A percentile compares a stretch with the other conserved stretches of the same genome.
Conservation (phyloP, 2,797 vertebrate genomes). For the Brotula barbata region DNA sequence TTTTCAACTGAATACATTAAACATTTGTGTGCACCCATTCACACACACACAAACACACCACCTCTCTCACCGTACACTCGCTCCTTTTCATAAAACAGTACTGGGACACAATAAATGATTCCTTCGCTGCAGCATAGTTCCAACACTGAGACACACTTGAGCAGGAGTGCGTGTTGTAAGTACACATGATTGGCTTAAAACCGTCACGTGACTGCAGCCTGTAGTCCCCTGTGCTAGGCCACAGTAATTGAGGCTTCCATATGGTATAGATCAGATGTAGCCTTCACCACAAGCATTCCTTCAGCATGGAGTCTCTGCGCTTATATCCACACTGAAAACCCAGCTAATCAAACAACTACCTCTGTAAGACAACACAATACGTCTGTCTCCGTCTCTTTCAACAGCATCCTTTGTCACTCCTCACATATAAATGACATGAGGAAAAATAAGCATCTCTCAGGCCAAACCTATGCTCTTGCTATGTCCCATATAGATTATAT, state of each 20-base stretch:
- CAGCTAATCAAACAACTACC: constrained; percentile 53
- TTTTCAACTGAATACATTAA: constrained; percentile 23
- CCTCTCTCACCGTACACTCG: neutral
- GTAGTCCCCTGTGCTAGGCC: constrained; percentile 74
- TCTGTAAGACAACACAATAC: constrained; percentile 4
- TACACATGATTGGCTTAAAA: constrained; percentile 70
- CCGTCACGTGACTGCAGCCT: constrained; percentile 77
- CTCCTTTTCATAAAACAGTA: constrained; percentile 32
- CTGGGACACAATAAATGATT: constrained; percentile 49
- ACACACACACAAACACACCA: constrained; percentile 1
- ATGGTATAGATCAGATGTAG: constrained; percentile 84
- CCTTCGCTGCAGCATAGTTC: constrained; percentile 66
- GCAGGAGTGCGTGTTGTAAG: constrained; percentile 64
- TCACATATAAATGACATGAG: too few species aligned
- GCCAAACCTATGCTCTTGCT: neutral
- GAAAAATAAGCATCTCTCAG: constrained; percentile 4
- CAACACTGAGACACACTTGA: constrained; percentile 69
- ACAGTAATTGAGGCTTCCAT: constrained; percentile 81
- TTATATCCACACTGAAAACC: constrained; percentile 47
- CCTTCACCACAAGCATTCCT: constrained; percentile 78
- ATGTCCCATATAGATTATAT: neutral
- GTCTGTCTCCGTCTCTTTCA: neutral
- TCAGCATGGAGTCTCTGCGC: constrained; percentile 56
- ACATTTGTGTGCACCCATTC: neutral
- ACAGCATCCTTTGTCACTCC: neutral